These are phyloP conservation scores for Columba guinea DNA, from an alignment of 2,797 vertebrate species.

Conservation along the genomic window DNA sequence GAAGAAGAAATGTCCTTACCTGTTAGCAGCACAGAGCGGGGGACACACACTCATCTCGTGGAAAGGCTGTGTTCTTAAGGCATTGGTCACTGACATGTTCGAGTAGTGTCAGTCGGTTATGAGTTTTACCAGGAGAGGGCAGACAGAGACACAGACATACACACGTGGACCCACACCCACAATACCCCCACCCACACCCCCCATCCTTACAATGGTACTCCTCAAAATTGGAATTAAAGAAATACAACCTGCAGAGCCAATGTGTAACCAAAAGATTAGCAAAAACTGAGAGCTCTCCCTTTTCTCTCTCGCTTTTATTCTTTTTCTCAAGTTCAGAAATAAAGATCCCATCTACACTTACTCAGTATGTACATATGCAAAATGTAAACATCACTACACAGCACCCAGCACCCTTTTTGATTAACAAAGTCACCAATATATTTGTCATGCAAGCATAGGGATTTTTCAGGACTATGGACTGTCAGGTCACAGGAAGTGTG, in stretches of 20 bases:
- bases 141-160: not conserved
- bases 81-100: not conserved
- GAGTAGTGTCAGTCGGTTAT: not conserved
- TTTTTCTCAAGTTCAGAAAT: not conserved
- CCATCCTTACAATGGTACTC: not conserved
- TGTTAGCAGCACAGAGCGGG: not conserved
- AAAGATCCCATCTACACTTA: not conserved
- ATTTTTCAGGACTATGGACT: not conserved
- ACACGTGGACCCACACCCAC: rapidly evolving
- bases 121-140: constrained; percentile 13
- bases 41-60: not conserved
- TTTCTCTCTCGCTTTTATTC: not conserved
- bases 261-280: not conserved
- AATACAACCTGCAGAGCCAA: not conserved
- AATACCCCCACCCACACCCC: rapidly evolving
- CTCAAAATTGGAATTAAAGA: not conserved
- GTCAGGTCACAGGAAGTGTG: not conserved
- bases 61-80: not conserved
- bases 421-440: not conserved
- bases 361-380: not conserved
- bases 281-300: not conserved
- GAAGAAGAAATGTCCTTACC: constrained; percentile 18
- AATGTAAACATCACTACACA: constrained; percentile 2
- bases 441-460: not conserved
- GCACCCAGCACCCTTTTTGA: not conserved